Evolutionary conservation across 2,888 invertebrate genomes (phyloP).

Genomic region (Epiblema foenella): DNA sequence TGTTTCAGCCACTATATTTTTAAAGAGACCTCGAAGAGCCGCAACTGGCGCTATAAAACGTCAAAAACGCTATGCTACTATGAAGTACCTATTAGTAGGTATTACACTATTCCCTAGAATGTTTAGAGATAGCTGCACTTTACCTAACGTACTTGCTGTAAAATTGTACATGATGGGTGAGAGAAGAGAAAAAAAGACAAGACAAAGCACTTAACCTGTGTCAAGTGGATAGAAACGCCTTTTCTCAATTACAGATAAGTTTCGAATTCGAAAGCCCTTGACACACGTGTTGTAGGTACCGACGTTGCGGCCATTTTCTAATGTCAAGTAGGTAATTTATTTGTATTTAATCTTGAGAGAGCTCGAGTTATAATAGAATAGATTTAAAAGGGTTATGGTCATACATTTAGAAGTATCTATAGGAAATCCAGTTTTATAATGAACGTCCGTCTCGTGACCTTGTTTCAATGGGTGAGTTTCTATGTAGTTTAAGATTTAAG

Average conservation of each 20-base stretch:
- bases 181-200: constrained; percentile 28
- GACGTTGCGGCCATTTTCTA: constrained; percentile 31
- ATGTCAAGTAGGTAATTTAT: constrained; percentile 28
- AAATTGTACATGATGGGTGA: background rate
- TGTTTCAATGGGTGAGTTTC: no score
- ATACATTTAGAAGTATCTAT: no score
- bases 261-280: constrained; percentile 37
- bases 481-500: no score
- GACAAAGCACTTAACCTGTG: constrained; percentile 31
- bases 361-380: background rate
- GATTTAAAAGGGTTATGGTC: background rate
- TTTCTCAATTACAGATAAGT: constrained; percentile 43
- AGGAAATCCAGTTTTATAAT: no score
- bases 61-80: no score
- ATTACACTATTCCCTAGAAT: no score
- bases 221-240: constrained; percentile 25
- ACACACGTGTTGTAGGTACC: constrained; percentile 19
- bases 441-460: no score
- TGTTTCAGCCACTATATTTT: no score
- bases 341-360: constrained; percentile 17
- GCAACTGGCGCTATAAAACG: no score
- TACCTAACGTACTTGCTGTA: background rate
- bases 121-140: background rate
- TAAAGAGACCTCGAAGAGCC: no score
- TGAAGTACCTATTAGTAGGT: no score